Base-by-base conservation (phyloP, 2,113 vertebrate species). In the Serinus canaria region DNA sequence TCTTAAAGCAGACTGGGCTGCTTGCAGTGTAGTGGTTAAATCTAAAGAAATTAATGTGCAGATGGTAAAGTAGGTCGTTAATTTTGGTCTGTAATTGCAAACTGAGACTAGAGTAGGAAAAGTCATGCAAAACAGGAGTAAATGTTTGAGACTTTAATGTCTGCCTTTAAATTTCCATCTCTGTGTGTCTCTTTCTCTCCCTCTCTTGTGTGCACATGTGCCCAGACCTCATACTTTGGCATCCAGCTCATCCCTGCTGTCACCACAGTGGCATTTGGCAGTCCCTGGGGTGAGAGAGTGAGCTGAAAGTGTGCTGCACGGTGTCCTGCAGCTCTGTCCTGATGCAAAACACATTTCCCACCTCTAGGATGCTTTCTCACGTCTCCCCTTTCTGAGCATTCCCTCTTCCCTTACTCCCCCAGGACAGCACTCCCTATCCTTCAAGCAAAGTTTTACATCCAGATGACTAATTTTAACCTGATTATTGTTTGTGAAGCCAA, bases 391-490 rank as follows among this genome's bases (percentile, higher is more conserved):
- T 63, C 28, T 30, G 41, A 77, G 60, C 0, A 0, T 67, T 90
- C 33, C 18, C 31, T 62, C 46, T 64, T 80, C 25, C 20, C 17
- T 55, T 76, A 2, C 12, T 25, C 58, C 49, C 1, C 0, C 11
- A 53, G 43, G 79, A 59, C 67, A 80, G 23, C n/a, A 46, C 46
- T 86, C 50, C 22, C n/a, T 83, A 53, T 62, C 50, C 46, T 88
- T 58, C 62, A 77, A 86, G 64, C 50, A 27, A 92, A 83, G 27
- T 59, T 89, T 83, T 83, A 17, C 60, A 69, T 67, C 49, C 55
- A 46, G 63, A 67, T 92, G 66, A 41, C 76, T 94, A 90, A 97
- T 93, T 95, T 94, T 92, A 94, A 94, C 83, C 83, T 66, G 83
- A 94, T 93, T 90, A 81, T 81, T 94, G 76, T 96, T 95, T 92